Evolutionary conservation across 2,797 vertebrate species (phyloP).

Genomic region (Leptatherina wallacei): DNA sequence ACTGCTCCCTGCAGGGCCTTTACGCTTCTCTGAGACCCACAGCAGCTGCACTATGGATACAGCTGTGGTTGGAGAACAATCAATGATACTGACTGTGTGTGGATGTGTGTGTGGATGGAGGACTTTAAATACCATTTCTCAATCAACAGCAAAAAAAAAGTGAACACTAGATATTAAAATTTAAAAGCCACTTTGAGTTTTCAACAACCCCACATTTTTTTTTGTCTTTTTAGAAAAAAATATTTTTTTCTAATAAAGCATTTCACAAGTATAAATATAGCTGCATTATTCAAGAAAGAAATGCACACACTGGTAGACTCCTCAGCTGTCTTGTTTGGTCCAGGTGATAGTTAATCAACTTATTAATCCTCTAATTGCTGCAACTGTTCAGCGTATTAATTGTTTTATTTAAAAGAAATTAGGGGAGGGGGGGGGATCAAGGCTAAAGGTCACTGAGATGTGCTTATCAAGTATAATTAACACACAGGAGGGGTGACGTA

Average conservation of each 20-base stretch:
- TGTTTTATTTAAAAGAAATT: neutral
- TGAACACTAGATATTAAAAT: slow-evolving; percentile 25
- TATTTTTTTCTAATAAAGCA: neutral
- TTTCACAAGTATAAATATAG: neutral
- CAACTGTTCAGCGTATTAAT: neutral
- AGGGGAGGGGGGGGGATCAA: neutral
- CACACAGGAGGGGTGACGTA: slow-evolving; percentile 23
- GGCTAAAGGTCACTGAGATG: slow-evolving; percentile 54
- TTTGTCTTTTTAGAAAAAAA: slow-evolving; percentile 1
- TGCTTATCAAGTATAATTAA: slow-evolving; percentile 25
- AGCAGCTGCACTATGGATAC: slow-evolving; percentile 55
- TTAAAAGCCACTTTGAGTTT: slow-evolving; percentile 19
- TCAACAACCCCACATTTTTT: neutral
- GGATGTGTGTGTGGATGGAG: slow-evolving; percentile 25
- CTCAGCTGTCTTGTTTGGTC: neutral
- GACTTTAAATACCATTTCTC: slow-evolving; percentile 25
- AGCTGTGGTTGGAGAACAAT: slow-evolving; percentile 61
- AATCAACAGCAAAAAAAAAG: slow-evolving; percentile 19
- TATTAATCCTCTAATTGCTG: neutral
- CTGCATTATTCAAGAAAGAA: neutral
- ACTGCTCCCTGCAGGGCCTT: slow-evolving; percentile 61
- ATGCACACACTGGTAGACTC: neutral
- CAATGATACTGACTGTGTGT: slow-evolving; percentile 52
- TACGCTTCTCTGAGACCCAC: slow-evolving; percentile 57
- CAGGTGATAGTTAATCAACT: neutral